A percentile compares a stretch with the other conserved stretches of the same genome.
phyloP scores from a whole-genome alignment of 2,113 vertebrate species.

The Anguilla japonica region DNA sequence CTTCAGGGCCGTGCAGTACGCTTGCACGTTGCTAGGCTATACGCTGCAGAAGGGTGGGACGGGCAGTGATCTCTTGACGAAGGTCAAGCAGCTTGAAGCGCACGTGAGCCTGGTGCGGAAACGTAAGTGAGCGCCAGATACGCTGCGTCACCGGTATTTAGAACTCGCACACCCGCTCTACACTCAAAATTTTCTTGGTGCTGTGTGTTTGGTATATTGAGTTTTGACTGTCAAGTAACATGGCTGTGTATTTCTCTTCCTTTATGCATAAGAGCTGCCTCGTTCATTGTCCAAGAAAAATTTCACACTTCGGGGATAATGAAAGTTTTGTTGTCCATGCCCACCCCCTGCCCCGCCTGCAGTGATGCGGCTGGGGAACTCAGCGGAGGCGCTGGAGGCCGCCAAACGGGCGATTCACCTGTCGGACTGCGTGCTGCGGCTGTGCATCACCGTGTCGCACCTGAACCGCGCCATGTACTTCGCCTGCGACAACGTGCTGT shows the following conservation, averaged over 20 bases:
- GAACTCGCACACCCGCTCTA: too few species aligned
- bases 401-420: slow-evolving; percentile 87
- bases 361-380: slow-evolving; percentile 92
- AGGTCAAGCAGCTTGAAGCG: slow-evolving; percentile 79
- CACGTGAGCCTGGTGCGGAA: slow-evolving; percentile 88
- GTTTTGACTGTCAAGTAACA: too few species aligned
- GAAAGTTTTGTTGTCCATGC: background rate
- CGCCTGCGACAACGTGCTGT: slow-evolving; percentile 90
- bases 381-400: slow-evolving; percentile 81
- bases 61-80: slow-evolving; percentile 54
- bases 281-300: too few species aligned
- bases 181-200: too few species aligned
- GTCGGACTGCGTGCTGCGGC: slow-evolving; percentile 83
- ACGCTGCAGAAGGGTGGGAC: slow-evolving; percentile 73
- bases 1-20: slow-evolving; percentile 85
- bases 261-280: too few species aligned
- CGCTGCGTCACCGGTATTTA: background rate
- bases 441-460: slow-evolving; percentile 88
- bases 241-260: too few species aligned
- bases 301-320: too few species aligned
- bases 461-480: slow-evolving; percentile 90
- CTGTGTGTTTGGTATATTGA: too few species aligned
- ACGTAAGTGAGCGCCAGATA: slow-evolving; percentile 68
- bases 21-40: slow-evolving; percentile 80
- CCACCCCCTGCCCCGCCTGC: background rate